Percentiles rank a stretch among this genome's conserved stretches.
These are phyloP conservation scores for Pheosia gnoma DNA, from an alignment of 2,888 invertebrate genomes.

Conservation along the genomic window DNA sequence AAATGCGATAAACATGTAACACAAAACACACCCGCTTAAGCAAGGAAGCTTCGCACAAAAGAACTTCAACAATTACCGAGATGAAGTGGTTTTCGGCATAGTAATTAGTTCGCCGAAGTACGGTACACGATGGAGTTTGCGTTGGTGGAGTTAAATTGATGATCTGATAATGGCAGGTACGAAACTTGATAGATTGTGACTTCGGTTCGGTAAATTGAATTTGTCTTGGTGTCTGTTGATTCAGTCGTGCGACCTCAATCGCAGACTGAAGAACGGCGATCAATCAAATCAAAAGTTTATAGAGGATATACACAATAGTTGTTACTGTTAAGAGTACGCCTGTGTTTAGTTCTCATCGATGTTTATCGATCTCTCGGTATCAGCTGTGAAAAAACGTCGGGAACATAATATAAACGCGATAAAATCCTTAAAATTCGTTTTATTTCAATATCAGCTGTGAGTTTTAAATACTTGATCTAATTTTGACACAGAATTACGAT, in stretches of 20 bases:
- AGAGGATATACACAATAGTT: too few species aligned
- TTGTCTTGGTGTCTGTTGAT: background rate
- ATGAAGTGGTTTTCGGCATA: constrained; percentile 20
- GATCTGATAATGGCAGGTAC: constrained; percentile 1
- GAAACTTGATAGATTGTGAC: background rate
- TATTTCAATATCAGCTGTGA: too few species aligned
- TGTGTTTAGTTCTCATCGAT: too few species aligned
- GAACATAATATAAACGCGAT: too few species aligned
- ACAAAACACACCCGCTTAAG: background rate
- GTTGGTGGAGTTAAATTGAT: background rate
- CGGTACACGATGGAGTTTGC: background rate
- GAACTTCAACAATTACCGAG: constrained; percentile 27
- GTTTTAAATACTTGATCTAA: too few species aligned
- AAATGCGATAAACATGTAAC: background rate
- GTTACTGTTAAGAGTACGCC: too few species aligned
- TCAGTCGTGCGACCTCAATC: background rate
- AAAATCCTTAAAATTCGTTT: too few species aligned
- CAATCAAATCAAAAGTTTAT: too few species aligned
- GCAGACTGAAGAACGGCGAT: too few species aligned
- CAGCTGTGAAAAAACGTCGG: too few species aligned
- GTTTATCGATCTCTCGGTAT: too few species aligned
- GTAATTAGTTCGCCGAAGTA: constrained; percentile 11
- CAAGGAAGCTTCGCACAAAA: constrained; percentile 14
- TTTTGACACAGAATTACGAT: too few species aligned
- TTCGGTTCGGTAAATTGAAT: background rate